Percentiles rank a stretch among this genome's conserved stretches.
phyloP scores from a whole-genome alignment of 1,140 invertebrate species.

The Apocrypta bakeri region DNA sequence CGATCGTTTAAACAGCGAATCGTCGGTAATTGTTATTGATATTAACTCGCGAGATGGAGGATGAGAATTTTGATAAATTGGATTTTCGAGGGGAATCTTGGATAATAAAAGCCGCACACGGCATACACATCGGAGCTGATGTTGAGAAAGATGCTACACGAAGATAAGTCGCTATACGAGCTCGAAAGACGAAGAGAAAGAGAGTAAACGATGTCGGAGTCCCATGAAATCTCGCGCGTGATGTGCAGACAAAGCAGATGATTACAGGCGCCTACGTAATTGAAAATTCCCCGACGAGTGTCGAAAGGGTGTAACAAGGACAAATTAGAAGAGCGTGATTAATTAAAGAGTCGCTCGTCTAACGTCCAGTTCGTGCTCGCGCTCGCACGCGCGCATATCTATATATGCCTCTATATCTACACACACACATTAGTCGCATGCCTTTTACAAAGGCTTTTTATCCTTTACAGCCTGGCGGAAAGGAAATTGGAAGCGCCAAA shows the following conservation, averaged over 20 bases:
- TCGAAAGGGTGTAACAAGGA: conserved; percentile 58
- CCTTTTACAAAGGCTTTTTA: too few species aligned
- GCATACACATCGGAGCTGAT: too few species aligned
- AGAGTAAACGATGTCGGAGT: background rate
- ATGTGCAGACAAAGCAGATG: conserved; percentile 41
- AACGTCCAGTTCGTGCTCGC: background rate
- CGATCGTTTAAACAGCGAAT: too few species aligned
- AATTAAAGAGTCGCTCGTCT: conserved; percentile 39
- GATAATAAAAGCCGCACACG: too few species aligned
- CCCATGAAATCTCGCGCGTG: conserved; percentile 43
- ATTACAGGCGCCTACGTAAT: conserved; percentile 43
- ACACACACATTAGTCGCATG: too few species aligned
- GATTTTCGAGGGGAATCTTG: too few species aligned
- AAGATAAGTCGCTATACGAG: background rate
- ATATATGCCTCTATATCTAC: background rate
- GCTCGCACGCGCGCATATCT: background rate
- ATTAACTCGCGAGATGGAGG: too few species aligned
- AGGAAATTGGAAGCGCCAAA: too few species aligned
- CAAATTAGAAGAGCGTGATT: conserved; percentile 58
- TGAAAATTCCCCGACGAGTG: conserved; percentile 43
- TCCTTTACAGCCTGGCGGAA: too few species aligned
- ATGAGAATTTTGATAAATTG: too few species aligned
- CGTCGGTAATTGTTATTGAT: too few species aligned
- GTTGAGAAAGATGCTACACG: background rate
- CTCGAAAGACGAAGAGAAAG: background rate